Evolutionary conservation across 1,140 invertebrate genomes (phyloP).

Genomic region (Dendroctonus ponderosae): DNA sequence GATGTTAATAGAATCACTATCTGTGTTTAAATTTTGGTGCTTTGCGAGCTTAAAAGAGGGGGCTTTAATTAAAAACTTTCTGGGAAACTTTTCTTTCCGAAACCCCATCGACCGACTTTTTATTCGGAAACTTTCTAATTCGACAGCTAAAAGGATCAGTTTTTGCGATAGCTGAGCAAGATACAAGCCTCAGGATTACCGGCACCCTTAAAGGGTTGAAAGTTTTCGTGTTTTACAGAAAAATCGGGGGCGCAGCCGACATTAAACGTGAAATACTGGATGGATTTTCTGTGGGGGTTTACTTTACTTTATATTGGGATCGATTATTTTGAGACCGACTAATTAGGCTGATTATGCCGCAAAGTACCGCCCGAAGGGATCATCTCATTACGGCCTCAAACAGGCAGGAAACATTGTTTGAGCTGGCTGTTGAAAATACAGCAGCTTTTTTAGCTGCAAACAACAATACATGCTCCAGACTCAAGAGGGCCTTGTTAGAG

Average conservation of each 20-base stretch:
- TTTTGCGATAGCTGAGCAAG: slow-evolving; percentile 13
- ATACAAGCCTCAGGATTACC: slow-evolving; percentile 27
- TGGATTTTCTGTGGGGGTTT: not conserved
- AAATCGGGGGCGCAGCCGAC: not conserved
- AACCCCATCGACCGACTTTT: slow-evolving; percentile 12
- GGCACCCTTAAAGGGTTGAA: slow-evolving; percentile 22
- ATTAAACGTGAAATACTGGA: not conserved
- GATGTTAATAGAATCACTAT: slow-evolving; percentile 52
- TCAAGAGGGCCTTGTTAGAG: slow-evolving; percentile 9
- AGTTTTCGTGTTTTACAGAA: slow-evolving; percentile 13
- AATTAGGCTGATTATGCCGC: not conserved
- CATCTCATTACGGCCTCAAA: slow-evolving; percentile 7
- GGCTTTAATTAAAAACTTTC: slow-evolving; percentile 45
- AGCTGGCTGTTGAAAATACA: not conserved
- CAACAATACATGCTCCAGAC: slow-evolving; percentile 12
- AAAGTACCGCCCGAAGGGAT: not conserved
- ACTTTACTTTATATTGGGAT: not conserved
- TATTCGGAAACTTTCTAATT: slow-evolving; percentile 31
- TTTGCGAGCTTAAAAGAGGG: slow-evolving; percentile 28
- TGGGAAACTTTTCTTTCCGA: slow-evolving; percentile 19
- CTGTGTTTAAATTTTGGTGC: slow-evolving; percentile 46
- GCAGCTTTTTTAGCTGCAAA: not conserved
- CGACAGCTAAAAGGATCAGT: slow-evolving; percentile 21
- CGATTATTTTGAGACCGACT: not conserved
- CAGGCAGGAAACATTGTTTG: slow-evolving; percentile 4